Conservation (phyloP, 2,113 vertebrate species). For the Hylia prasina region DNA sequence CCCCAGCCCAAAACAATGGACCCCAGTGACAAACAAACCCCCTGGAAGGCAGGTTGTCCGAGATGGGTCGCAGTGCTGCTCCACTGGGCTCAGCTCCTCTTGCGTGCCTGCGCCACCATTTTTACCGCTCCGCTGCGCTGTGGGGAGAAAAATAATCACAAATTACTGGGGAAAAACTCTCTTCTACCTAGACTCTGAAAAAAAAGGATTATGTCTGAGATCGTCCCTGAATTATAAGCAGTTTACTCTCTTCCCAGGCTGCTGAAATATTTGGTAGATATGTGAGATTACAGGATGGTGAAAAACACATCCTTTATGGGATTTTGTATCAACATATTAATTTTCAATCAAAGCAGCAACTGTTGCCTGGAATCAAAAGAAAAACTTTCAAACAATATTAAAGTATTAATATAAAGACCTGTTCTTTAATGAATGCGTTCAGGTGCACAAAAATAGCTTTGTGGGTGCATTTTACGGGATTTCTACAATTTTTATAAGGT, state of each 20-base stretch:
- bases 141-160: rapidly evolving
- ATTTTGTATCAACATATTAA: background rate
- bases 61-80: rapidly evolving
- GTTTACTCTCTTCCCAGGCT: background rate
- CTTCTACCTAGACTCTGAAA: background rate
- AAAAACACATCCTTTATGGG: background rate
- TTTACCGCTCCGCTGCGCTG: rapidly evolving
- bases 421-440: background rate
- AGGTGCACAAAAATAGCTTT: background rate
- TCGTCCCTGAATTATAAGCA: background rate
- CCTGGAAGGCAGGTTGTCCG: rapidly evolving
- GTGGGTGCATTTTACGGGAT: rapidly evolving
- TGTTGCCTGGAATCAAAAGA: background rate
- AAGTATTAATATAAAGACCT: background rate
- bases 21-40: background rate
- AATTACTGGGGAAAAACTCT: background rate
- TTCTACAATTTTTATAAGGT: background rate
- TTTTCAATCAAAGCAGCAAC: background rate
- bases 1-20: background rate
- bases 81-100: rapidly evolving
- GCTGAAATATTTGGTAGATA: background rate
- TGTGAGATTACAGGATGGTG: background rate
- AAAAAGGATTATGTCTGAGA: background rate
- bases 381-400: background rate
- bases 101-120: rapidly evolving